Evolutionary conservation across 2,113 vertebrate genomes (phyloP).

Genomic region (Nibea albiflora): DNA sequence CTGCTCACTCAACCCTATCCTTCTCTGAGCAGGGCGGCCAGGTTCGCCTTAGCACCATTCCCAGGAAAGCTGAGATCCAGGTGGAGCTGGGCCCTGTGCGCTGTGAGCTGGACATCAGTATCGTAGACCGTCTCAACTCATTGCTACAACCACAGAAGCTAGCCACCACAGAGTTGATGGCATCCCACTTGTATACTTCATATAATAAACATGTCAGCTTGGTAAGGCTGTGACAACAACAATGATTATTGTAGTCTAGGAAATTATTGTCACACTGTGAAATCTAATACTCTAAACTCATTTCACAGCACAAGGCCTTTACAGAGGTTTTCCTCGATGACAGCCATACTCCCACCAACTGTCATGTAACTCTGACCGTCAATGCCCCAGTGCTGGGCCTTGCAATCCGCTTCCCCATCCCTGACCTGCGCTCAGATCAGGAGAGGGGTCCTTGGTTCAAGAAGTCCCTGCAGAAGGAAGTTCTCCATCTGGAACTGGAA

Average conservation of each 20-base stretch:
- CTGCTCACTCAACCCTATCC: not conserved
- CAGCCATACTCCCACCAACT: conserved; percentile 89
- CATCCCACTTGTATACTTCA: conserved; percentile 96
- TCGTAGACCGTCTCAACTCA: conserved; percentile 97
- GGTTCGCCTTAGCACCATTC: conserved; percentile 92
- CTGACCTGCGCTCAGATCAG: conserved; percentile 96
- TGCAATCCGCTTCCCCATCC: conserved; percentile 95
- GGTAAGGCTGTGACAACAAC: conserved; percentile 81
- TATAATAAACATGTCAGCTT: conserved; percentile 96
- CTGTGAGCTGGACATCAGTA: conserved; percentile 96
- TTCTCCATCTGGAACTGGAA: conserved; percentile 89
- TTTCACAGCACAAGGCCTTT: conserved; percentile 94
- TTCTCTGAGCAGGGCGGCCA: conserved; percentile 87
- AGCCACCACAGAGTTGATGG: conserved; percentile 94
- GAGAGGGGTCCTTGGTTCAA: conserved; percentile 99
- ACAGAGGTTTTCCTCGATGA: conserved; percentile 98
- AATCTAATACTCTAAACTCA: not conserved
- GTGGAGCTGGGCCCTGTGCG: conserved; percentile 89
- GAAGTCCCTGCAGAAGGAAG: conserved; percentile 96
- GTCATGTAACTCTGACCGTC: conserved; percentile 88
- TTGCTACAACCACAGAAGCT: conserved; percentile 96
- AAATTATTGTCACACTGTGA: not conserved
- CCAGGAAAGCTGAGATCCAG: conserved; percentile 94
- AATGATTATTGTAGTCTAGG: not conserved
- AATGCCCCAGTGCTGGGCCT: conserved; percentile 89